phyloP scores from a whole-genome alignment of 2,888 invertebrate genomes.

The Lysandra coridon region DNA sequence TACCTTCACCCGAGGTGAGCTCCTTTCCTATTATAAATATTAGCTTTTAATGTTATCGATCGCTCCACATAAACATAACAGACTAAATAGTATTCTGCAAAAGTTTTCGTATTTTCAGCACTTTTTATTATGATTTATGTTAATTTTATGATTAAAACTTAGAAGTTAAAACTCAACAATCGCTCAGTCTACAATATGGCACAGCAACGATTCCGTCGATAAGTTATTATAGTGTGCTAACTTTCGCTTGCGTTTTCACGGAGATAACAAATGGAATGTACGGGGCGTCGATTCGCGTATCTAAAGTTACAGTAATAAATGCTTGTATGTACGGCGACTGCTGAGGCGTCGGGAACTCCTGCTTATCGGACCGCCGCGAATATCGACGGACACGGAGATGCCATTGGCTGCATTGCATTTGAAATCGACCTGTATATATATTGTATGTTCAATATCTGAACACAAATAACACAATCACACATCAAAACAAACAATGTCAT shows the following conservation, averaged over 20 bases:
- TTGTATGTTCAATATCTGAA: no score
- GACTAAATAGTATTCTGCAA: background rate
- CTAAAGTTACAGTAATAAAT: background rate
- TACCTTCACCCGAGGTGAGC: slow-evolving; percentile 78
- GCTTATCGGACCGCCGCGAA: background rate
- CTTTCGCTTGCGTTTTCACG: background rate
- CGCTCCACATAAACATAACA: slow-evolving; percentile 42
- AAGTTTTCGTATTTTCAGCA: background rate
- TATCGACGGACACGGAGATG: slow-evolving; percentile 31
- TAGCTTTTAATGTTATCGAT: slow-evolving; percentile 62
- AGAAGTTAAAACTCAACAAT: background rate
- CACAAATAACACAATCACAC: background rate
- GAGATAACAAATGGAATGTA: background rate
- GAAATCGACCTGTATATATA: no score
- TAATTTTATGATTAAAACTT: background rate
- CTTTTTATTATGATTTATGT: background rate
- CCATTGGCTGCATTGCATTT: slow-evolving; percentile 33
- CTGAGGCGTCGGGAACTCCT: no score
- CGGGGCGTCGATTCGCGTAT: background rate
- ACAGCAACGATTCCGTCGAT: background rate
- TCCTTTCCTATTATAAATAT: slow-evolving; percentile 65
- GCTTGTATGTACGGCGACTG: background rate
- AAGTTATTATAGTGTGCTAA: background rate
- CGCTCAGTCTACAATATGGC: background rate
- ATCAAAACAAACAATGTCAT: slow-evolving; percentile 21